Evolutionary conservation across 2,888 invertebrate species (phyloP).

Genomic region (Omphaloscelis lunosa): DNA sequence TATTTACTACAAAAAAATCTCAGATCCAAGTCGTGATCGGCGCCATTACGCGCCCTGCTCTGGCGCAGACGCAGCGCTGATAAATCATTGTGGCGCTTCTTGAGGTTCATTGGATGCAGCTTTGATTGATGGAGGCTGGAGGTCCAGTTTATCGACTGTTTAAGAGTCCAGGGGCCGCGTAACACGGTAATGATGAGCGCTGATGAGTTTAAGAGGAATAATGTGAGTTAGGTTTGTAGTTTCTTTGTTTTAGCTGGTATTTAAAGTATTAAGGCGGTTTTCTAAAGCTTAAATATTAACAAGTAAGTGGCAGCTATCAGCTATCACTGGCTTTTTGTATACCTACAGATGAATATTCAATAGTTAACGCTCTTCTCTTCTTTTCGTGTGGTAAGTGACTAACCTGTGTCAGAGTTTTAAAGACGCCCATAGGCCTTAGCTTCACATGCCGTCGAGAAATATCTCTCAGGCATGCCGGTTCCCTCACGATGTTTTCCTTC

Average conservation of each 20-base stretch:
- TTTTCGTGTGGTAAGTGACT: too few species aligned
- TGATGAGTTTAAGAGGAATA: conserved; percentile 49
- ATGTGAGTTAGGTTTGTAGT: conserved; percentile 15
- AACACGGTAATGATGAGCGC: conserved; percentile 63
- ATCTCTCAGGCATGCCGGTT: too few species aligned
- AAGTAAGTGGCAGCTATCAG: not conserved
- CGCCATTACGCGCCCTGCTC: conserved; percentile 68
- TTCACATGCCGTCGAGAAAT: too few species aligned
- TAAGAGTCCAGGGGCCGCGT: conserved; percentile 63
- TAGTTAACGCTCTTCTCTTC: too few species aligned
- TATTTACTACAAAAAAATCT: conserved; percentile 61
- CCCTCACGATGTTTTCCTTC: too few species aligned
- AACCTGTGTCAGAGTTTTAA: too few species aligned
- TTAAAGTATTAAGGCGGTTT: not conserved
- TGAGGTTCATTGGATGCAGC: conserved; percentile 83
- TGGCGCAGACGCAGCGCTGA: conserved; percentile 69
- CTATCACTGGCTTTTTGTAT: not conserved
- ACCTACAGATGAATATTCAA: too few species aligned
- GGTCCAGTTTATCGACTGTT: conserved; percentile 68
- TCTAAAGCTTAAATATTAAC: not conserved
- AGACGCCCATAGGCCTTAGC: too few species aligned
- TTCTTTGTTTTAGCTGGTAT: conserved; percentile 8
- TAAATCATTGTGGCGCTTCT: conserved; percentile 89
- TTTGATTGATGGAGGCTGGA: conserved; percentile 82
- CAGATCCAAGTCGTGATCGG: conserved; percentile 72